phyloP scores from a whole-genome alignment of 2,797 vertebrate genomes.

The Toxotes lorentzi region DNA sequence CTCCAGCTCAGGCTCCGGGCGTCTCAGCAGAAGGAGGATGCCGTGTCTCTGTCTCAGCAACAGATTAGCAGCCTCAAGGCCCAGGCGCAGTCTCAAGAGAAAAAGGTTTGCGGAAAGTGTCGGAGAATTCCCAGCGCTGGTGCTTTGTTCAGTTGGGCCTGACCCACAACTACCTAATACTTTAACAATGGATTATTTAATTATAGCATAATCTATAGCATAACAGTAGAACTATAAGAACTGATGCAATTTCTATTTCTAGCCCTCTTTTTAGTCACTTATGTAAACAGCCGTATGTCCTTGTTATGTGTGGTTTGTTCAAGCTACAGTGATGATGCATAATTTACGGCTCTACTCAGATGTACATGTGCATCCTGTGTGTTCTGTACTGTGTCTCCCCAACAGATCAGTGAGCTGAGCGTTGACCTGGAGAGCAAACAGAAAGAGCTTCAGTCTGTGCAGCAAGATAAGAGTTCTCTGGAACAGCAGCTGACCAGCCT shows the following conservation, averaged over 20 bases:
- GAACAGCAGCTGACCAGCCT: conserved; percentile 82
- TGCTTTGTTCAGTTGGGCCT: conserved; percentile 1
- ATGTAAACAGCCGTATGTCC: conserved; percentile 21
- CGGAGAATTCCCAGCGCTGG: not conserved
- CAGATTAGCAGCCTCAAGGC: conserved; percentile 90
- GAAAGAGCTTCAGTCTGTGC: conserved; percentile 85
- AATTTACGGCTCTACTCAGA: conserved; percentile 73
- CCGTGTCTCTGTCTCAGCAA: conserved; percentile 88
- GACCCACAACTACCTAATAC: not conserved
- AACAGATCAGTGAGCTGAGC: conserved; percentile 85
- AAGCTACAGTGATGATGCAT: conserved; percentile 17
- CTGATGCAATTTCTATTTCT: not conserved
- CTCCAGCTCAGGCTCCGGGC: conserved; percentile 90
- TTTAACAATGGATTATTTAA: not conserved
- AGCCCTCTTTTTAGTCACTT: conserved; percentile 50
- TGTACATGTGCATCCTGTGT: conserved; percentile 45
- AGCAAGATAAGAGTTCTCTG: conserved; percentile 84
- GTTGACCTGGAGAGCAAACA: conserved; percentile 89
- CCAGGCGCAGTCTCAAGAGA: conserved; percentile 85
- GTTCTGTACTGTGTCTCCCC: conserved; percentile 80
- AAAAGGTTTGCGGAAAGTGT: conserved; percentile 81
- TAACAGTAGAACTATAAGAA: conserved; percentile 42
- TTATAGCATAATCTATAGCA: not conserved
- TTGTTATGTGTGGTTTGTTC: conserved; percentile 57
- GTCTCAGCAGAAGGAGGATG: conserved; percentile 84